phyloP scores from a whole-genome alignment of 2,113 vertebrate species.

The Grammomys dolichurus region DNA sequence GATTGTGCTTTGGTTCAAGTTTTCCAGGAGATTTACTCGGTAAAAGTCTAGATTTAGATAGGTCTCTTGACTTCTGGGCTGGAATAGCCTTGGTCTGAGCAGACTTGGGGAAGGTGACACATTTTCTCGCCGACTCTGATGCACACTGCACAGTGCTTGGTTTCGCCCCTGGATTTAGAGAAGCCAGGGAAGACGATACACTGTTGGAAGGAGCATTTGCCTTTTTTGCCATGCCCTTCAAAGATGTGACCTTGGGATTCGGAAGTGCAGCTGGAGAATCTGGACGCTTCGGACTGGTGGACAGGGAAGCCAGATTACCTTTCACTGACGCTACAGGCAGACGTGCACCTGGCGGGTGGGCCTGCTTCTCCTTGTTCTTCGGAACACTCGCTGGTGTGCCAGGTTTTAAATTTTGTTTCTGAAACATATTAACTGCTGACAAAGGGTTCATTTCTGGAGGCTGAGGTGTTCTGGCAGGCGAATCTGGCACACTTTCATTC shows the following conservation, averaged over 20 bases:
- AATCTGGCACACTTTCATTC: constrained; percentile 81
- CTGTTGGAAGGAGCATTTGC: not conserved
- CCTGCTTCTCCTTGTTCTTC: constrained; percentile 81
- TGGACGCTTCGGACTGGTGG: constrained; percentile 77
- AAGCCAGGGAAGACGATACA: constrained; percentile 45
- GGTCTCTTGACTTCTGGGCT: constrained; percentile 21
- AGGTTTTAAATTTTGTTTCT: constrained; percentile 86
- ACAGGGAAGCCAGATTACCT: not conserved
- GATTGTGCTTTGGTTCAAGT: constrained; percentile 42
- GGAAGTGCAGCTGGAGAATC: constrained; percentile 60
- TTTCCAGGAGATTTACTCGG: constrained; percentile 71
- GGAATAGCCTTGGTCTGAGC: constrained; percentile 73
- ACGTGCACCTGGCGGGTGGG: constrained; percentile 29
- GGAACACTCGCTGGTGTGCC: constrained; percentile 26
- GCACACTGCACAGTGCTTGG: constrained; percentile 81
- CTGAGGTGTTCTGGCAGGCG: constrained; percentile 79
- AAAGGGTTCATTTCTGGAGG: constrained; percentile 94
- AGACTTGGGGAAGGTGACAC: constrained; percentile 85
- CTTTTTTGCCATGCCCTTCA: constrained; percentile 81
- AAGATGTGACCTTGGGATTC: constrained; percentile 70
- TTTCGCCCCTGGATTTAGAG: constrained; percentile 66
- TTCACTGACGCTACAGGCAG: constrained; percentile 43
- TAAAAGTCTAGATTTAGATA: not conserved
- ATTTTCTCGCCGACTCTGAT: constrained; percentile 88
- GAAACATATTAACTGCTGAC: constrained; percentile 90